Conservation (phyloP, 1,140 invertebrate species). For the Trachymyrmex septentrionalis region DNA sequence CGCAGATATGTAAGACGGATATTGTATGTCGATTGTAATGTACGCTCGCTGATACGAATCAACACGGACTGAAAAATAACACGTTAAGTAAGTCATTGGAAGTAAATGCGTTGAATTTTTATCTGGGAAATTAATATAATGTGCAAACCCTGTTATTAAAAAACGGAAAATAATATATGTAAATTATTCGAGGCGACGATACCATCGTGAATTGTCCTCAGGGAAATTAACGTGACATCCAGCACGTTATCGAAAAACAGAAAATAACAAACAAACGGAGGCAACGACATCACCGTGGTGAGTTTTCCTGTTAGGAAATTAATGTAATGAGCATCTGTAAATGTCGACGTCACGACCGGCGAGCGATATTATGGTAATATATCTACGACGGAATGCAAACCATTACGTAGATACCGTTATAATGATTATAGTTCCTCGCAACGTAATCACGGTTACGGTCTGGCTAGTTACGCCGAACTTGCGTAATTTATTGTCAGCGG, state of each 20-base stretch:
- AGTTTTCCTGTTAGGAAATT: not conserved
- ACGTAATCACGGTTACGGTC: constrained; percentile 75
- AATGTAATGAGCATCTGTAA: constrained; percentile 9
- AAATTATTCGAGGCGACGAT: not conserved
- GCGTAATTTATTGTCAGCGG: constrained; percentile 83
- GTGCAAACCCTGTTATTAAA: not conserved
- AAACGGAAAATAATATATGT: not conserved
- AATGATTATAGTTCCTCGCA: constrained; percentile 75
- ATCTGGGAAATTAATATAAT: not conserved
- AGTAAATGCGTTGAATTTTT: not conserved
- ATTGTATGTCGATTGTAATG: too few species aligned
- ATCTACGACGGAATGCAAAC: constrained; percentile 64
- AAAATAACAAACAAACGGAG: not conserved
- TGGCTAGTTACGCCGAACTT: constrained; percentile 80
- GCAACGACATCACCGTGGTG: not conserved
- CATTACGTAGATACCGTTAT: constrained; percentile 72
- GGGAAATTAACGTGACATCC: not conserved
- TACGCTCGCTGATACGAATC: too few species aligned
- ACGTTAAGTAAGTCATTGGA: not conserved
- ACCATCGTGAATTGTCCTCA: not conserved
- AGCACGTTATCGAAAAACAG: not conserved
- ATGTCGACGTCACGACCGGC: constrained; percentile 44
- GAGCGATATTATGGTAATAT: constrained; percentile 64
- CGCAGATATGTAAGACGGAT: too few species aligned
- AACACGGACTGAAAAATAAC: too few species aligned